Conservation (phyloP, 2,797 vertebrate species). For the Bufotes viridis region DNA sequence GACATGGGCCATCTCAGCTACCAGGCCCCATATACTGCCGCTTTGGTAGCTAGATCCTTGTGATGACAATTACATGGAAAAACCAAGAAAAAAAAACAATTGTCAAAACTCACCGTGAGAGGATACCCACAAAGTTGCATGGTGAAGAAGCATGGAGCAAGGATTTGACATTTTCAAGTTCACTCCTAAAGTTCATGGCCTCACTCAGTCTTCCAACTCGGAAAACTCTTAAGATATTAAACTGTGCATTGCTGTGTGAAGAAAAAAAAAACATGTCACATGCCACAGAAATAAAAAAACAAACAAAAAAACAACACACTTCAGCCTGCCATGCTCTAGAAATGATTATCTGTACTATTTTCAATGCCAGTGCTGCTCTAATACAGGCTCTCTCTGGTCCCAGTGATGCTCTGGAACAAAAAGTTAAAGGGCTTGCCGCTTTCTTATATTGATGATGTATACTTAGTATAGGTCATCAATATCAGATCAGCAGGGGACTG, state of each 20-base stretch:
- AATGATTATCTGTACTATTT: no score
- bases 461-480: no score
- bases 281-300: neutral
- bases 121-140: constrained; percentile 83
- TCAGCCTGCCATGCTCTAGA: no score
- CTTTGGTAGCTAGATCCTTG: no score
- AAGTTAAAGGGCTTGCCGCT: no score
- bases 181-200: constrained; percentile 75
- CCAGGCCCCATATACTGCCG: no score
- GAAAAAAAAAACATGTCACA: neutral
- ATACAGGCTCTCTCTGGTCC: no score
- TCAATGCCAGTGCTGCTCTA: no score
- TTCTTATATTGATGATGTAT: no score
- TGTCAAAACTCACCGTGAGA: constrained; percentile 79
- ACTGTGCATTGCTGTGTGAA: constrained; percentile 63
- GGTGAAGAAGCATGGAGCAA: constrained; percentile 82
- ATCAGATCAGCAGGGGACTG: no score
- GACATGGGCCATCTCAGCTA: neutral
- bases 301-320: neutral
- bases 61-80: no score
- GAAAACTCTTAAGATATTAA: constrained; percentile 78
- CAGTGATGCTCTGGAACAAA: no score
- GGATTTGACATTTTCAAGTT: constrained; percentile 75
- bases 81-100: neutral
- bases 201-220: constrained; percentile 77